Evolutionary conservation across 1,140 invertebrate species (phyloP).

Genomic region (Ceratosolen fusciceps): DNA sequence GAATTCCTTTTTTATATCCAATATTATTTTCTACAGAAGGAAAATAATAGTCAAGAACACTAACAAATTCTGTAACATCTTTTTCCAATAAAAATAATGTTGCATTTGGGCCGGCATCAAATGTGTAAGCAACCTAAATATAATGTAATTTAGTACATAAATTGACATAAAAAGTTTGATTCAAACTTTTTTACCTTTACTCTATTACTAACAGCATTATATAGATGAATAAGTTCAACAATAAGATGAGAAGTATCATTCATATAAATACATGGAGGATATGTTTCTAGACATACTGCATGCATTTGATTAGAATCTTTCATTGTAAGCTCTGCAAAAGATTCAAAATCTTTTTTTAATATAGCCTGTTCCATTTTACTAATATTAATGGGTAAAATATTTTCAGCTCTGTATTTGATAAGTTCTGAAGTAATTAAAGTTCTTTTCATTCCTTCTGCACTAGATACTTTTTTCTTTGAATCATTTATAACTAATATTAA

Average conservation of each 20-base stretch:
- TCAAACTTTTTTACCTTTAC: constrained; percentile 72
- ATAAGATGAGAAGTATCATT: constrained; percentile 89
- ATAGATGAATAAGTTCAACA: constrained; percentile 85
- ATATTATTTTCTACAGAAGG: constrained; percentile 72
- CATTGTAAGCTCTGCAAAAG: constrained; percentile 96
- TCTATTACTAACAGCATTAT: constrained; percentile 78
- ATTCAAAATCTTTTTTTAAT: constrained; percentile 82
- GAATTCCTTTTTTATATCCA: constrained; percentile 76
- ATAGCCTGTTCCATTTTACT: constrained; percentile 85
- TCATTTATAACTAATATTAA: constrained; percentile 93
- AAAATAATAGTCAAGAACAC: constrained; percentile 80
- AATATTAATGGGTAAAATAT: constrained; percentile 82
- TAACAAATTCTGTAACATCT: constrained; percentile 79
- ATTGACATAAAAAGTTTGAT: constrained; percentile 24
- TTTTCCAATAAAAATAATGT: constrained; percentile 89
- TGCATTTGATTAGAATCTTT: constrained; percentile 98
- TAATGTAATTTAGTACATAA: constrained; percentile 10
- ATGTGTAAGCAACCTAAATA: constrained; percentile 90
- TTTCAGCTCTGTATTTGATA: constrained; percentile 80
- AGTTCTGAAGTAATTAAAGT: constrained; percentile 88
- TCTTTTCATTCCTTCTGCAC: constrained; percentile 92
- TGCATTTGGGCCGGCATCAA: constrained; percentile 97
- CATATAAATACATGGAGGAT: constrained; percentile 94
- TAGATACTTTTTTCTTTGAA: constrained; percentile 87
- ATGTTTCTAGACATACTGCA: constrained; percentile 94